Percentiles rank a stretch among this genome's conserved stretches.
Evolutionary conservation across 2,888 invertebrate genomes (phyloP).

Genomic region (Sarcophaga subvicina): DNA sequence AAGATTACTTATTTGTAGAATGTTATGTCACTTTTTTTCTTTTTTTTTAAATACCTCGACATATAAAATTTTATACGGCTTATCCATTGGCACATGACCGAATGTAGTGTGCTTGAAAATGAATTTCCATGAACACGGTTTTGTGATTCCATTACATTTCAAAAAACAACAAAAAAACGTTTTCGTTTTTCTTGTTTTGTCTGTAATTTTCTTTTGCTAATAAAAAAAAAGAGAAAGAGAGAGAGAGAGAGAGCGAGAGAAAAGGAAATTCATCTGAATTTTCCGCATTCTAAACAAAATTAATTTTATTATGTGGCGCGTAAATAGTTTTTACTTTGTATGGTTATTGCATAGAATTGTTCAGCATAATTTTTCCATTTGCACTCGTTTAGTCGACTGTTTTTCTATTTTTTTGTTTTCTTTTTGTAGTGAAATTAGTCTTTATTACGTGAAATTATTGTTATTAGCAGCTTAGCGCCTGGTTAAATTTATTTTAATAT

Average conservation of each 20-base stretch:
- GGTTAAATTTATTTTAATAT: slow-evolving; percentile 56
- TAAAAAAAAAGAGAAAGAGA: not conserved
- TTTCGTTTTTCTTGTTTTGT: slow-evolving; percentile 21
- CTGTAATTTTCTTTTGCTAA: slow-evolving; percentile 43
- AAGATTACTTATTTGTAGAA: no score
- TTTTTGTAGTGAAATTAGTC: slow-evolving; percentile 58
- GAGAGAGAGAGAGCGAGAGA: slow-evolving; percentile 27
- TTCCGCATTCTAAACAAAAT: slow-evolving; percentile 77
- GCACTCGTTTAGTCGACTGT: slow-evolving; percentile 5
- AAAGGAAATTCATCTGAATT: slow-evolving; percentile 70
- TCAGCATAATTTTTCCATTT: slow-evolving; percentile 22
- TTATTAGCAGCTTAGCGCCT: slow-evolving; percentile 67
- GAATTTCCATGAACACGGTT: slow-evolving; percentile 30
- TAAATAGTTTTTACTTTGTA: slow-evolving; percentile 71
- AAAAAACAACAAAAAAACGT: not conserved
- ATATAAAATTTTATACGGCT: no score
- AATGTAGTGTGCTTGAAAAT: slow-evolving; percentile 12
- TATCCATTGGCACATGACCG: not conserved
- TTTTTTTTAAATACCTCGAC: not conserved
- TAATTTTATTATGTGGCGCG: slow-evolving; percentile 77
- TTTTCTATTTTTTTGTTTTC: not conserved
- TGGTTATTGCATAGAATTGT: slow-evolving; percentile 32
- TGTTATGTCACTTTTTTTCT: no score
- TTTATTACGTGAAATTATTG: slow-evolving; percentile 63
- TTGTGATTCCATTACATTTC: slow-evolving; percentile 37